Evolutionary conservation across 2,797 vertebrate genomes (phyloP).

Genomic region (Sebastiscus albofasciatus): DNA sequence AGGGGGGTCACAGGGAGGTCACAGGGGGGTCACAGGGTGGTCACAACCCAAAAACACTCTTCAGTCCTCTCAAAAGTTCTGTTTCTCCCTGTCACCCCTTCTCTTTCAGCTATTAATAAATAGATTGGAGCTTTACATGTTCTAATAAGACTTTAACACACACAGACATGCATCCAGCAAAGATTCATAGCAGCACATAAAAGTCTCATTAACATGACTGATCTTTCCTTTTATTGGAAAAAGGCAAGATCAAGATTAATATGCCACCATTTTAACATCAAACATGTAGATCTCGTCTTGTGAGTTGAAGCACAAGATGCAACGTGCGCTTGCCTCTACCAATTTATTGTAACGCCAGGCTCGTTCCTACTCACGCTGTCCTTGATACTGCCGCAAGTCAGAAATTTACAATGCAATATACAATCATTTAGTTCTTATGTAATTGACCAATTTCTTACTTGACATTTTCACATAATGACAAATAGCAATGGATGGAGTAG

Average conservation of each 20-base stretch:
- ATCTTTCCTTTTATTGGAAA: background rate
- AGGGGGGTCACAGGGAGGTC: background rate
- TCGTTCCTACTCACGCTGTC: no score
- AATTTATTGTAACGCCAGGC: background rate
- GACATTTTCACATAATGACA: background rate
- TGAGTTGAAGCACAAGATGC: background rate
- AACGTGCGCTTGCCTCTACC: fast-evolving
- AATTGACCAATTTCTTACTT: background rate
- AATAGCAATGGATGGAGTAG: background rate
- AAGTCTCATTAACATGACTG: background rate
- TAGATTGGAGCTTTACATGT: background rate
- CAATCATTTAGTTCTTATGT: background rate
- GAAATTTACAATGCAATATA: background rate
- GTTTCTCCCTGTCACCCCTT: background rate
- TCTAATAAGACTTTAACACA: background rate
- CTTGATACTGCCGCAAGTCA: no score
- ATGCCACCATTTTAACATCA: background rate
- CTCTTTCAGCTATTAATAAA: background rate
- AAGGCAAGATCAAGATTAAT: background rate
- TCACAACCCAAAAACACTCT: background rate
- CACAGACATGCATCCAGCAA: background rate
- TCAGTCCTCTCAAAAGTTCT: background rate
- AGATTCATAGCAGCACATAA: background rate
- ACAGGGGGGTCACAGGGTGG: background rate
- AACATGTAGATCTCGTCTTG: background rate